Conservation (phyloP, 2,888 invertebrate genomes). For the Malthinus seriepunctatus region DNA sequence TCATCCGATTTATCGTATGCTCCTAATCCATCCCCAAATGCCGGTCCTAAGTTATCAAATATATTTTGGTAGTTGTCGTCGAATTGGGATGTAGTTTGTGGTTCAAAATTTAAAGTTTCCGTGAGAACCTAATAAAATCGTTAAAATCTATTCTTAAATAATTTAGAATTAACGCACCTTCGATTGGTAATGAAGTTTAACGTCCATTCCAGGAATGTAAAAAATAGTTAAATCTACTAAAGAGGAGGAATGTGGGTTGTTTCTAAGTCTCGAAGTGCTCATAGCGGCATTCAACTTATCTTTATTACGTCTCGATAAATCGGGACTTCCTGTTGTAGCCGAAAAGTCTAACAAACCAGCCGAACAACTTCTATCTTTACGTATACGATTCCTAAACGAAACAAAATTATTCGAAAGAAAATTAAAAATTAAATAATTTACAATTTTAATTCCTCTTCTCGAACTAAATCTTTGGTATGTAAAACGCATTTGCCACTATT, state of each 20-base stretch:
- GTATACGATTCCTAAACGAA: conserved; percentile 60
- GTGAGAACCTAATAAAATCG: conserved; percentile 4
- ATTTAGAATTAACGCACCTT: conserved; percentile 40
- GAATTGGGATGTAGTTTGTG: conserved; percentile 9
- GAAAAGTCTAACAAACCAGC: conserved; percentile 52
- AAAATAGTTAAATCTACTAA: conserved; percentile 83
- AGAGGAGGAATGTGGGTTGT: conserved; percentile 54
- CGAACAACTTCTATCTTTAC: conserved; percentile 66
- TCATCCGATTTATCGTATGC: conserved; percentile 47
- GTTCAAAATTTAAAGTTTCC: conserved; percentile 8
- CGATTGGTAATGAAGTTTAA: conserved; percentile 57
- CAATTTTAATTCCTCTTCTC: conserved; percentile 68
- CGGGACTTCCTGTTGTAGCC: conserved; percentile 49
- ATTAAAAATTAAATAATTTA: conserved; percentile 33
- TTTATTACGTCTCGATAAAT: conserved; percentile 51
- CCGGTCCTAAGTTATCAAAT: conserved; percentile 9
- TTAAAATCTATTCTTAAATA: neutral
- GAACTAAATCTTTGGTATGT: conserved; percentile 82
- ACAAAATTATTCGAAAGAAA: conserved; percentile 4
- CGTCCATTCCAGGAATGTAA: conserved; percentile 88
- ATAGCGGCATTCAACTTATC: conserved; percentile 47
- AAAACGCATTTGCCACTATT: conserved; percentile 97
- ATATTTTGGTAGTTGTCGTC: conserved; percentile 11
- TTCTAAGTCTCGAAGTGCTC: conserved; percentile 48
- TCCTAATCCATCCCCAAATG: conserved; percentile 15